Base-by-base conservation (phyloP, 2,113 vertebrate species). In the Urocitellus parryii region DNA sequence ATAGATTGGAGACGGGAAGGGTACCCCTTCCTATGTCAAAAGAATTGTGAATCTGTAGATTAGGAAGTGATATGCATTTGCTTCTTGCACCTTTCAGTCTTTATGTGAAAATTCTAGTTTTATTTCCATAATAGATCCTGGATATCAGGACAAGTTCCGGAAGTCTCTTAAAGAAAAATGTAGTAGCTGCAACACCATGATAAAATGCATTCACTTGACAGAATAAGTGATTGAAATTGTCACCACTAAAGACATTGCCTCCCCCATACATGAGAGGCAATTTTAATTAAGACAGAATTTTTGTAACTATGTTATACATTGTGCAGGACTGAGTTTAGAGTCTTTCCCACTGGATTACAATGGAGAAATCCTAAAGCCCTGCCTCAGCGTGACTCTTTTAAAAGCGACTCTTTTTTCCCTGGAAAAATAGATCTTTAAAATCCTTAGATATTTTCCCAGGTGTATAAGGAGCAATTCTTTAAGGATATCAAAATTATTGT, bases 361-460 rank as follows among this genome's bases (percentile, higher is more conserved):
- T 24, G 34, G 32, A 72, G 53, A 90, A 90, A 76, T 83, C 58
- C 51, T 61, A 78, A 91, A 45, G 39, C 18, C 86, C 22, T 84
- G 65, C 92, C 65, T 96, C 56, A 22, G 4, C 5, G 2, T 34
- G 65, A n/a, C 72, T 73, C 84, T 81, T 77, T 73, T 3, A 45
- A 76, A 92, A 88, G 67, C 34, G 70, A 18, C 61, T 77, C 22
- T 87, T 78, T 25, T 77, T n/a, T 88, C 24, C 48, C 39, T 81
- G 61, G 56, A 32, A 84, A 96, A 94, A 90, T 0, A 88, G 53
- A 68, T 77, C 87, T 91, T 68, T 80, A 87, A 93, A 51, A 90
- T 72, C 42, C 42, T 68, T 58, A 74, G 45, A 61, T 48, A 79
- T 45, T 91, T 92, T 74, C 42, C 77, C 78, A 85, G 18, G 67